phyloP scores from a whole-genome alignment of 2,113 vertebrate genomes.

The Ahaetulla prasina region DNA sequence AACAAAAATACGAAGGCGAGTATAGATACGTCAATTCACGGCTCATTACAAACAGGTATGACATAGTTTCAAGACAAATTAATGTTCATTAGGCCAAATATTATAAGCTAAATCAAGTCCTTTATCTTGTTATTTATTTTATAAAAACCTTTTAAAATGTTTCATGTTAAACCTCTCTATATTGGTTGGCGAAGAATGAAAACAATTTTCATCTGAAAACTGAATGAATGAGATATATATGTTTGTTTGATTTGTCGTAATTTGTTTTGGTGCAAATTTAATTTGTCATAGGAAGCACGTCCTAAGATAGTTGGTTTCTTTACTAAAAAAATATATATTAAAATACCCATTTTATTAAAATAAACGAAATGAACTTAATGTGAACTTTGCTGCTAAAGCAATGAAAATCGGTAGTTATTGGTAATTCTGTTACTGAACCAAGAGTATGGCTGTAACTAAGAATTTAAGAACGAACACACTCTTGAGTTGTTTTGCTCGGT shows the following conservation, averaged over 20 bases:
- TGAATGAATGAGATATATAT: neutral
- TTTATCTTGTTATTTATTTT: neutral
- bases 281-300: neutral
- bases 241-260: neutral
- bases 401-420: neutral
- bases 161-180: neutral
- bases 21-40: slow-evolving; percentile 96
- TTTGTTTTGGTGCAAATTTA: neutral
- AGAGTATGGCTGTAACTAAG: neutral
- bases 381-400: neutral
- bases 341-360: neutral
- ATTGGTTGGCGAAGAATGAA: neutral
- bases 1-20: slow-evolving; percentile 95
- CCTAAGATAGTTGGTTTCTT: neutral
- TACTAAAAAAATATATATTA: neutral
- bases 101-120: neutral
- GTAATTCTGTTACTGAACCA: neutral
- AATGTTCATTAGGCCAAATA: neutral
- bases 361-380: neutral
- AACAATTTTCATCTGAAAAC: neutral
- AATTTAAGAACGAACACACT: neutral
- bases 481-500: neutral
- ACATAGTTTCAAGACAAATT: neutral
- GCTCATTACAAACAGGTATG: slow-evolving; percentile 95
- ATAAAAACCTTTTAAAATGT: neutral